A percentile compares a stretch with the other conserved stretches of the same genome.
phyloP scores from a whole-genome alignment of 1,140 invertebrate species.

The Calosoma granatense region DNA sequence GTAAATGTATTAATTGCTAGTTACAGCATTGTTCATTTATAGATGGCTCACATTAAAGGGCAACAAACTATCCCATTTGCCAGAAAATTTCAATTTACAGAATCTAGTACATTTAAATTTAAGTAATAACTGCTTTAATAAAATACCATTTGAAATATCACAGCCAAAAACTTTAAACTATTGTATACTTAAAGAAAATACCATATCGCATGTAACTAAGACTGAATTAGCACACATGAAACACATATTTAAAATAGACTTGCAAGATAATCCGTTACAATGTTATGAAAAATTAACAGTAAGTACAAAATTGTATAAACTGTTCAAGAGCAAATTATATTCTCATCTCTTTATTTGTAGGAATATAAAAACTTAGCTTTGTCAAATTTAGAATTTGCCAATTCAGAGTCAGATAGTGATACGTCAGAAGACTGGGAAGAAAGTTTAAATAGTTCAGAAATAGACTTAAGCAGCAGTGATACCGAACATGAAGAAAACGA shows the following conservation, averaged over 20 bases:
- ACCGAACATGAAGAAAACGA: background rate
- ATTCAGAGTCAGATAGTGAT: slow-evolving; percentile 36
- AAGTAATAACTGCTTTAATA: slow-evolving; percentile 38
- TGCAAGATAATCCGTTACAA: slow-evolving; percentile 38
- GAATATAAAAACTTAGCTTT: slow-evolving; percentile 15
- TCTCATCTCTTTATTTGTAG: slow-evolving; percentile 21
- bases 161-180: slow-evolving; percentile 41
- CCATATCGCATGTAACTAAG: slow-evolving; percentile 28
- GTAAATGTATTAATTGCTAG: slow-evolving; percentile 6
- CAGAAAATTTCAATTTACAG: slow-evolving; percentile 38
- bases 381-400: slow-evolving; percentile 23
- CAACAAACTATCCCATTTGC: slow-evolving; percentile 41
- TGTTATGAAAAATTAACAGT: slow-evolving; percentile 21
- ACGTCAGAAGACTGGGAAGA: slow-evolving; percentile 46
- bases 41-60: slow-evolving; percentile 50
- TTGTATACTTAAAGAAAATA: slow-evolving; percentile 44
- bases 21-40: slow-evolving; percentile 19
- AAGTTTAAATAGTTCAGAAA: slow-evolving; percentile 45
- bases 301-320: slow-evolving; percentile 18
- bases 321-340: slow-evolving; percentile 28
- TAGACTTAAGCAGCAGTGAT: slow-evolving; percentile 32
- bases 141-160: slow-evolving; percentile 38
- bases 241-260: slow-evolving; percentile 39
- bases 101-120: slow-evolving; percentile 47
- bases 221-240: slow-evolving; percentile 30